Base-by-base conservation (phyloP, 2,113 vertebrate species). In the Nesogale talazaci region DNA sequence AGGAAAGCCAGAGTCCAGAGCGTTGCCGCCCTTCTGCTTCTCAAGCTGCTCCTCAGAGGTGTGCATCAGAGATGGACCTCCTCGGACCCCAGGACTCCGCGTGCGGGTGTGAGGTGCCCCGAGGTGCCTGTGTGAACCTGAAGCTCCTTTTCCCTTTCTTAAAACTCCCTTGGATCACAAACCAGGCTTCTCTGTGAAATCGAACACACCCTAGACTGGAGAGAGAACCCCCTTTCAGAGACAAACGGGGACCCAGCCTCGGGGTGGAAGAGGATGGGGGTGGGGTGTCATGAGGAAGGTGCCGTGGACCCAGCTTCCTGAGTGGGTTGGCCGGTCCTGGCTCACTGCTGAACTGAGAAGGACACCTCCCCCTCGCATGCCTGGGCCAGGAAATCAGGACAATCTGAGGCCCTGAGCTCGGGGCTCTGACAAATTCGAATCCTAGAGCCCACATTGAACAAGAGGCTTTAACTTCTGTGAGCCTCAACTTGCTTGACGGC, bases 181-280 rank as follows among this genome's bases (percentile, higher is more conserved):
- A n/a, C n/a, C n/a, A n/a, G n/a, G n/a, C n/a, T n/a, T n/a, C n/a
- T n/a, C n/a, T n/a, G n/a, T n/a, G n/a, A n/a, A n/a, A n/a, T n/a
- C n/a, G n/a, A n/a, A n/a, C n/a, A n/a, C n/a, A 42, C 29, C 6
- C 25, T 6, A 77, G 52, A 89, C 69, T 42, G 42, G 42, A 97
- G 96, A 89, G 42, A 96, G 92, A 95, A 95, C 94, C 67, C 42
- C 59, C 38, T 42, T 89, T 89, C 85, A 82, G 81, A 96, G 78
- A 86, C 34, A 96, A 95, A 96, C 88, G 78, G 31, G 93, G 96
- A 96, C 95, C 91, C 76, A 78, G 34, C 22, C 46, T 65, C 2
- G 5, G 31, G 40, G 63, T 4, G 29, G 79, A 23, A 80, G 56
- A 4, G 11, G 12, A 42, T 27, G 25, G 1, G 29, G 29, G 27